These are phyloP conservation scores for Pyrocephalus nanus DNA, from an alignment of 2,797 vertebrate genomes.

Conservation along the genomic window DNA sequence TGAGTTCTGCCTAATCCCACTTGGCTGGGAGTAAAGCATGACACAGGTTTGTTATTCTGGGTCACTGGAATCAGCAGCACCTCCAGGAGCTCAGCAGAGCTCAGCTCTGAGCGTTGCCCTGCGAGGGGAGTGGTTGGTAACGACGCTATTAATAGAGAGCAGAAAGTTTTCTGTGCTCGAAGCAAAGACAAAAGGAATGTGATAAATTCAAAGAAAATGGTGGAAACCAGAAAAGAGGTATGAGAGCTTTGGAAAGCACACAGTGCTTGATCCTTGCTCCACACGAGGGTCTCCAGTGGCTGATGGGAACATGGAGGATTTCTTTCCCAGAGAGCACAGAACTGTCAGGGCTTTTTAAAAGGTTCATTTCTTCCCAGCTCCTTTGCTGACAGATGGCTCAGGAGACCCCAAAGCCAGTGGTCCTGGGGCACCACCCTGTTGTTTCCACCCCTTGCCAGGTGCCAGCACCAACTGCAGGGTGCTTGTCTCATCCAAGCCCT, in stretches of 20 bases:
- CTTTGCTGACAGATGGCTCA: neutral
- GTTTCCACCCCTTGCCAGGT: neutral
- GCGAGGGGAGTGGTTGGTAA: neutral
- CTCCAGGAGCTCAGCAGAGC: neutral
- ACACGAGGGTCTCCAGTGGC: neutral
- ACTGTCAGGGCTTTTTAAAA: neutral
- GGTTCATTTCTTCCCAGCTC: neutral
- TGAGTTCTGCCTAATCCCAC: neutral
- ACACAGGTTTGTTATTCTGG: conserved; percentile 22
- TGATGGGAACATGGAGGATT: neutral
- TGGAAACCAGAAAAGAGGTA: neutral
- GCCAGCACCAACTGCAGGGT: neutral
- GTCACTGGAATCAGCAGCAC: neutral
- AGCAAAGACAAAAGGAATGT: neutral
- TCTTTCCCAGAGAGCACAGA: neutral
- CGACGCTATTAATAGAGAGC: neutral
- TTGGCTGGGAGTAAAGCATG: neutral
- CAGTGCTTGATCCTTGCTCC: neutral
- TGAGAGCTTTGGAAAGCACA: neutral
- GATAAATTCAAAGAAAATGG: neutral
- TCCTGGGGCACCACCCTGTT: neutral
- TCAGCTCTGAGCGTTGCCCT: neutral
- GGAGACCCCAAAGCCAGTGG: neutral
- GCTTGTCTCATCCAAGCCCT: neutral
- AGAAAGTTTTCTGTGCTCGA: neutral